Evolutionary conservation across 1,140 invertebrate genomes (phyloP).

Genomic region (Drosophila prosaltans): DNA sequence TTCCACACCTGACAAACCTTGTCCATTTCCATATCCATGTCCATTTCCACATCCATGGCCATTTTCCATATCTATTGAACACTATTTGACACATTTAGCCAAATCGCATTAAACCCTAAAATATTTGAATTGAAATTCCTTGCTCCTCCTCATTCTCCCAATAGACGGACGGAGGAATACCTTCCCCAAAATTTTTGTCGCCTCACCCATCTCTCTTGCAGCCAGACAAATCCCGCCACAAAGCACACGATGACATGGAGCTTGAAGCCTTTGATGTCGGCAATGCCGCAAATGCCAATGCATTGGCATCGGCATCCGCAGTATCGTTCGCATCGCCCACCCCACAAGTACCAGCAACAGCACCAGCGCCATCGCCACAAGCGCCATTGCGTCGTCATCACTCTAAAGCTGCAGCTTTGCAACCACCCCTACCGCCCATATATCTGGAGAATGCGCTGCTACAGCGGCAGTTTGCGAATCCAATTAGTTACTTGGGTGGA

Average conservation of each 20-base stretch:
- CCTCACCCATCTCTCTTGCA: slow-evolving; percentile 12
- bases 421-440: slow-evolving; percentile 34
- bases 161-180: background rate
- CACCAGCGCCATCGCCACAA: slow-evolving; percentile 11
- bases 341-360: background rate
- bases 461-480: slow-evolving; percentile 87
- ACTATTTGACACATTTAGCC: slow-evolving; percentile 62
- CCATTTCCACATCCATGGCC: background rate
- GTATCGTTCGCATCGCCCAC: background rate
- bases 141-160: slow-evolving; percentile 17
- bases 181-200: background rate
- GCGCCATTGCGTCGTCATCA: slow-evolving; percentile 25
- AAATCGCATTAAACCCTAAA: slow-evolving; percentile 81
- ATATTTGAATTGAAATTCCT: slow-evolving; percentile 66
- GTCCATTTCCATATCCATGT: slow-evolving; percentile 8
- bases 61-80: slow-evolving; percentile 53
- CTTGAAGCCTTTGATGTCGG: slow-evolving; percentile 61
- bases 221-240: slow-evolving; percentile 66
- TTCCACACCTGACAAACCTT: slow-evolving; percentile 26
- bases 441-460: slow-evolving; percentile 69
- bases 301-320: slow-evolving; percentile 32
- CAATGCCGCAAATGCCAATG: slow-evolving; percentile 58
- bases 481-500: slow-evolving; percentile 89
- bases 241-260: slow-evolving; percentile 69
- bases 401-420: slow-evolving; percentile 37